Evolutionary conservation across 2,888 invertebrate species (phyloP), one percentile per base, ranked within the genome.

Genomic region (Cephonodes hylas): DNA sequence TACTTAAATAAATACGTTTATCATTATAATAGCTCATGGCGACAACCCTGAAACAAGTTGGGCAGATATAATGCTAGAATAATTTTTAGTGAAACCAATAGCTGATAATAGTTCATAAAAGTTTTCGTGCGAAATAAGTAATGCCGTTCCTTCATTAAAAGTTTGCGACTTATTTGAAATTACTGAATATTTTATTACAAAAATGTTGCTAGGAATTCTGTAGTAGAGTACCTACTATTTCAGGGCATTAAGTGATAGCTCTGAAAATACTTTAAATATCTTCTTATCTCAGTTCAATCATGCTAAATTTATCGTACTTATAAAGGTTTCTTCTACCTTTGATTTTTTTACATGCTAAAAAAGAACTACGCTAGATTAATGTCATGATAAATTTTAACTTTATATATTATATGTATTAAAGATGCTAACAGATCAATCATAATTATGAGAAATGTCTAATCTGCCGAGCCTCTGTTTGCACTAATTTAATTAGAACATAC

Each of bases 101-200:
- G n/a, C n/a, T n/a, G n/a, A n/a, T n/a, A n/a, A n/a, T n/a, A 44
- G 48, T 53, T 18, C 10, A 8, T 53, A 53, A 27, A 53, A 31
- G 27, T 53, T 10, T 27, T 53, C 18, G 18, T 66, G 48, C 27
- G 27, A 53, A 53, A 53, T 27, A 63, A 70, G 67, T 74, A 75
- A 78, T 77, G 73, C 77, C 81, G 77, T 76, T 72, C 65, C 67
- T 69, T 82, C 79, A 78, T 84, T 85, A 82, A 81, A 84, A 83
- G 74, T 81, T 83, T 44, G 27, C 13, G 10, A 18, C 48, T 18
- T 18, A 27, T 53, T 46, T 4, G 15, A 18, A 27, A 31, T 27
- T 53, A 53, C 27, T 53, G 18, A 18, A 27, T 23, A 18, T 53
- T 53, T 27, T 27, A 27, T 53, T 15, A 18, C 4, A 27, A 53